Conservation (phyloP, 2,113 vertebrate genomes). For the Anoplopoma fimbria region DNA sequence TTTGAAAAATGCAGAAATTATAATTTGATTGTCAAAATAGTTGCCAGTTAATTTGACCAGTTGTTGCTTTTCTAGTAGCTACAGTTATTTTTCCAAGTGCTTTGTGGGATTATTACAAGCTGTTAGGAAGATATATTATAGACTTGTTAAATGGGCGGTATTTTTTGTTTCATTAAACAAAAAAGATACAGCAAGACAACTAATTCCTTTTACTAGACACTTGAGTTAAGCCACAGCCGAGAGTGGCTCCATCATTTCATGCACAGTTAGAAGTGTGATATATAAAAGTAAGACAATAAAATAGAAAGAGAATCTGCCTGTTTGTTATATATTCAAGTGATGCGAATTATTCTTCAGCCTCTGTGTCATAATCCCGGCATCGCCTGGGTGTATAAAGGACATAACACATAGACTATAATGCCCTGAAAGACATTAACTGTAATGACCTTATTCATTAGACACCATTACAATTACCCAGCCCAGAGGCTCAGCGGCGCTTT, state of each 20-base stretch:
- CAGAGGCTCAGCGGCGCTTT: conserved; percentile 44
- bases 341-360: conserved; percentile 51
- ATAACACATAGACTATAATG: conserved; percentile 71
- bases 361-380: conserved; percentile 52
- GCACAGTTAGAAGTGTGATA: conserved; percentile 24
- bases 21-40: neutral
- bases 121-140: neutral
- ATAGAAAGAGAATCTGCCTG: conserved; percentile 18
- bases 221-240: conserved; percentile 18
- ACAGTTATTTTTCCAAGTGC: neutral
- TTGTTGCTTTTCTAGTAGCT: neutral
- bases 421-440: conserved; percentile 78
- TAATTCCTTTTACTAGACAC: conserved; percentile 15
- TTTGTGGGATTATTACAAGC: neutral
- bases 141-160: neutral
- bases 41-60: neutral
- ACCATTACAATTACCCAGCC: conserved; percentile 75
- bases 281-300: conserved; percentile 21
- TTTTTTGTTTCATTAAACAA: conserved; percentile 4
- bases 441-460: conserved; percentile 81
- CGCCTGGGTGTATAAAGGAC: conserved; percentile 61
- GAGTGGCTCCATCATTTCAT: conserved; percentile 38
- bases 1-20: neutral
- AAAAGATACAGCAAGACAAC: neutral
- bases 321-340: conserved; percentile 47